Evolutionary conservation across 1,140 invertebrate species (phyloP).

Genomic region (Hylaeus volcanicus): DNA sequence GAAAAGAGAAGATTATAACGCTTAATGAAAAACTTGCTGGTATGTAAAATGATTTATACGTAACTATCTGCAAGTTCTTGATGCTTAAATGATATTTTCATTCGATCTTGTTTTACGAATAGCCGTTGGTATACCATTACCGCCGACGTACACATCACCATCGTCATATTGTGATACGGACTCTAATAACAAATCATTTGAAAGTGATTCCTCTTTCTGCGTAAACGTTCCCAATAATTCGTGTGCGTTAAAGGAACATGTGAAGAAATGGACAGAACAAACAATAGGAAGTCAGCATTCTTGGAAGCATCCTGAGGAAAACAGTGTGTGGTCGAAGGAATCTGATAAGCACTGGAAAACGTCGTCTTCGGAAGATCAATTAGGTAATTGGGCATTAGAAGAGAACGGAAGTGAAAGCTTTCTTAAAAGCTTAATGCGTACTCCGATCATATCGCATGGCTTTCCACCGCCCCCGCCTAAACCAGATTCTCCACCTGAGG

Average conservation of each 20-base stretch:
- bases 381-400: constrained; percentile 63
- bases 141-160: constrained; percentile 54
- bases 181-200: constrained; percentile 76
- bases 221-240: constrained; percentile 58
- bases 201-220: constrained; percentile 70
- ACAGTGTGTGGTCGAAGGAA: constrained; percentile 58
- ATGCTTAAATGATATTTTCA: not conserved
- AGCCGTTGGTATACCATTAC: constrained; percentile 73
- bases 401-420: constrained; percentile 67
- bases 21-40: constrained; percentile 78
- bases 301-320: constrained; percentile 65
- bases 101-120: constrained; percentile 41
- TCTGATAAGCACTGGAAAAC: constrained; percentile 66
- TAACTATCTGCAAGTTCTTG: not conserved
- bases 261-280: constrained; percentile 67
- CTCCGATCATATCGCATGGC: constrained; percentile 58
- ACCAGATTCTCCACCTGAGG: constrained; percentile 69
- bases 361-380: constrained; percentile 50
- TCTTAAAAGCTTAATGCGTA: constrained; percentile 69
- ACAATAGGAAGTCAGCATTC: constrained; percentile 41
- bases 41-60: constrained; percentile 46
- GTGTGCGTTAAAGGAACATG: constrained; percentile 53
- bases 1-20: constrained; percentile 75
- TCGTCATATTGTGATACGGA: constrained; percentile 71
- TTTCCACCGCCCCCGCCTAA: constrained; percentile 69